Base-by-base conservation (phyloP, 2,113 vertebrate species). In the Pangasianodon gigas region DNA sequence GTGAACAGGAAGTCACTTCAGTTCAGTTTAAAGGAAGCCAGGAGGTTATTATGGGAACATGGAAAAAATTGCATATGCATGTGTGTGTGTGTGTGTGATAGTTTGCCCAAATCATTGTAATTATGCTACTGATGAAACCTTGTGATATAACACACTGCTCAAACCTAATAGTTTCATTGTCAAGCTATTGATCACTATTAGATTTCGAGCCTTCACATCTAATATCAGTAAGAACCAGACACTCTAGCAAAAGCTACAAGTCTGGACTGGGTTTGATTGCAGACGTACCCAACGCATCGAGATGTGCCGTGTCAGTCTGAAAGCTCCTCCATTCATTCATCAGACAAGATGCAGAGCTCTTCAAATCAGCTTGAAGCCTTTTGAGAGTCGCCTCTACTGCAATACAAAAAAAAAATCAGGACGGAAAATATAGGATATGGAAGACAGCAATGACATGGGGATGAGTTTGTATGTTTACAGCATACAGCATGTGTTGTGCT, bases 341-440 rank as follows among this genome's bases (percentile, higher is more conserved):
- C 46, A 86, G 51, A 54, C 65, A 37, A 24, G 46, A 37, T 32
- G 29, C 51, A 51, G 62, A 21, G 46, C n/a, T 54, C 85, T 86
- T 86, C 37, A 52, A 54, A 86, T 86, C 29, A 71, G 65, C 48
- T 6, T 16, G 84, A 81, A 54, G 84, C 37, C 62, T 67, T 67
- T 67, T 51, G 60, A 85, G 44, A 51, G 24, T 51, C 44, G 29
- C 10, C 46, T 14, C 75, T 26, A 60, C 44, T n/a, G 44, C 41
- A 67, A 19, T 29, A n/a, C 5, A 18, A 46, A 85, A n/a, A 26
- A 32, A 32, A 52, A 29, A 10, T n/a, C 46, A 74, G 18, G 11
- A 24, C 10, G 37, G 6, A 18, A 74, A 54, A 6, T 9, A 71
- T 11, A 5, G 19, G 5, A 86, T 24, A 82, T 51, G 75, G 75